A percentile compares a stretch with the other conserved stretches of the same genome.
These are phyloP conservation scores for Habroteleia sp. DNA, from an alignment of 2,888 invertebrate species.

Conservation along the genomic window DNA sequence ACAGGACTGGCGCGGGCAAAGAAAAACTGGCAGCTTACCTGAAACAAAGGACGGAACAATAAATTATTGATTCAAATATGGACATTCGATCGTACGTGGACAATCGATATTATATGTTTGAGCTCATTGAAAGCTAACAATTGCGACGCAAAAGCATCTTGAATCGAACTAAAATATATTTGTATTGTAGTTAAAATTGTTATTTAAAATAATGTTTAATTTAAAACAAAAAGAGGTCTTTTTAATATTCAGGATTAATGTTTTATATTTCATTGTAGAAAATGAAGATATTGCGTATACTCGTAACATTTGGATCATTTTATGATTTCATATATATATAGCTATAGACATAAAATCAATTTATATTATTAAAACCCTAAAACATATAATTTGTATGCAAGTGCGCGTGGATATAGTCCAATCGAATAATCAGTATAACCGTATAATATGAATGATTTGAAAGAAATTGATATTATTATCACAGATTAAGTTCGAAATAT, in stretches of 20 bases:
- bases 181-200: no score
- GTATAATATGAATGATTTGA: conserved; percentile 11
- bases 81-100: no score
- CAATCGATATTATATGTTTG: no score
- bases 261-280: no score
- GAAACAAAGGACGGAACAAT: conserved; percentile 37
- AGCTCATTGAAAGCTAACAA: no score
- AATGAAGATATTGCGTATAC: no score
- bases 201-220: no score
- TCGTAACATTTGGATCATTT: no score
- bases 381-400: conserved; percentile 5
- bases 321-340: no score
- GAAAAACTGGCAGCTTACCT: conserved; percentile 37
- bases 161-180: no score
- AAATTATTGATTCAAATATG: conserved; percentile 10
- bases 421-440: not conserved
- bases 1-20: conserved; percentile 1
- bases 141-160: not conserved
- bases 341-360: not conserved
- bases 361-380: conserved; percentile 1
- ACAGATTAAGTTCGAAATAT: not conserved
- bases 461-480: not conserved
- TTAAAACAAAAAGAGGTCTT: no score
- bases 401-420: not conserved
- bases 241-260: no score